phyloP scores from a whole-genome alignment of 2,113 vertebrate species.

The Myotis yumanensis region DNA sequence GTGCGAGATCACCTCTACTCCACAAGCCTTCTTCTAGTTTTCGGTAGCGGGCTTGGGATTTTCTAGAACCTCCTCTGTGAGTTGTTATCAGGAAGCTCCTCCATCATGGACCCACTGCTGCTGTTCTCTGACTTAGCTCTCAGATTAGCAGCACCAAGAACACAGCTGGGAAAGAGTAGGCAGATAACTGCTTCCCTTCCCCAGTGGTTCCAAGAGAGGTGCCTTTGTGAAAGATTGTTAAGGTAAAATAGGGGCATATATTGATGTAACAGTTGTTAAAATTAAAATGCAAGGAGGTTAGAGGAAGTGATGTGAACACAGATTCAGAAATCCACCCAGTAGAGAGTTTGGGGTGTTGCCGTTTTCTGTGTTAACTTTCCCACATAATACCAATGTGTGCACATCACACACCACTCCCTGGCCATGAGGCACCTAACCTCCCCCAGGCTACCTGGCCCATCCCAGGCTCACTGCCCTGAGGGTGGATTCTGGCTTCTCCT shows the following conservation, averaged over 20 bases:
- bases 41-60: background rate
- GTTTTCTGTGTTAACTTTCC: background rate
- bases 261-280: background rate
- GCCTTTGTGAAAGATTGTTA: background rate
- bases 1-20: accelerated
- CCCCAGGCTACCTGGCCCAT: no score
- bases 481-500: background rate
- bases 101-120: background rate
- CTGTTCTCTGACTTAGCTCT: background rate
- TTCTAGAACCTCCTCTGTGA: background rate
- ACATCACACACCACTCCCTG: accelerated
- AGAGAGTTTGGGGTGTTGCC: background rate
- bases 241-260: background rate
- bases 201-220: background rate
- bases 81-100: background rate
- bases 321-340: background rate
- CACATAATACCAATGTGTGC: accelerated
- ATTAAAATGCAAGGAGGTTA: background rate
- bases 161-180: background rate
- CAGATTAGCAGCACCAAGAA: background rate
- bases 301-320: background rate
- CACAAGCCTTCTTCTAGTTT: background rate
- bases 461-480: background rate
- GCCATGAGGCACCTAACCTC: background rate
- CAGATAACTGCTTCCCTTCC: background rate